Evolutionary conservation across 2,113 vertebrate species (phyloP).

Genomic region (Mormoops blainvillei): DNA sequence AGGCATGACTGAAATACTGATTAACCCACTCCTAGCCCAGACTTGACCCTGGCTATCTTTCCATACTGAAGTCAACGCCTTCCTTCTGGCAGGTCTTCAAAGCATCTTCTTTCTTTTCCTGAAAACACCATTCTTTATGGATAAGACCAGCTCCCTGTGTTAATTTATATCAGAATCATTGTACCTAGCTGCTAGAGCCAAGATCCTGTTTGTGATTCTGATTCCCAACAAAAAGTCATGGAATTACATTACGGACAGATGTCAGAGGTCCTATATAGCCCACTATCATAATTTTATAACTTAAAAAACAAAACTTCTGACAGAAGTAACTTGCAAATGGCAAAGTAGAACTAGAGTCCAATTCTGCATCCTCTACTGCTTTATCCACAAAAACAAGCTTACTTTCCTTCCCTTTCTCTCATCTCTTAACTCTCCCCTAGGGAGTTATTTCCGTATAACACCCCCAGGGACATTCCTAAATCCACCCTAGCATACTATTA

Average conservation of each 20-base stretch:
- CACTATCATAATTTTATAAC: background rate
- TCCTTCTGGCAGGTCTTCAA: background rate
- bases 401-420: background rate
- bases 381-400: background rate
- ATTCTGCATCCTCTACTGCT: background rate
- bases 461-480: constrained; percentile 44
- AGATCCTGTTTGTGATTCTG: constrained; percentile 8
- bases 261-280: background rate
- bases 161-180: background rate
- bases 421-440: background rate
- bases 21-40: background rate
- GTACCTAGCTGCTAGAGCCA: background rate
- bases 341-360: background rate
- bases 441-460: background rate
- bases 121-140: background rate
- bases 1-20: background rate
- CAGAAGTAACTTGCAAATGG: background rate
- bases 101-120: background rate
- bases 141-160: background rate
- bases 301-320: constrained; percentile 2
- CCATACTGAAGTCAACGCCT: background rate
- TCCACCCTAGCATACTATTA: constrained; percentile 26
- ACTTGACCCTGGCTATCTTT: background rate
- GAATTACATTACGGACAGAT: background rate
- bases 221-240: background rate